Evolutionary conservation across 2,888 invertebrate genomes (phyloP), one percentile per base, ranked within the genome.

Genomic region (Philaethria dido): DNA sequence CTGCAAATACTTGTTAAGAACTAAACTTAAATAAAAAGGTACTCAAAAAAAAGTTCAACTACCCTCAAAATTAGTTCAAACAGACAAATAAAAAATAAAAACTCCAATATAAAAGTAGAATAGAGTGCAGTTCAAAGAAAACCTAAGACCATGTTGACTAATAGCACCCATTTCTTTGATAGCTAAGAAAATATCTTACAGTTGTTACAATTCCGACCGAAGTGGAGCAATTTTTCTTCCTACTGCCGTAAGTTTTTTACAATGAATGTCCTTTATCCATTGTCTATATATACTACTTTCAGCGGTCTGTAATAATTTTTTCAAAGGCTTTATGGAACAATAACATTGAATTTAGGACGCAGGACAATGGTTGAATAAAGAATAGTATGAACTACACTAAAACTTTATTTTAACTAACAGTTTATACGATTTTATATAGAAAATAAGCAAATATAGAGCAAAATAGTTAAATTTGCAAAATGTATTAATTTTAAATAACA

Each of bases 241-340:
- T 20, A 48, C 29, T 48, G 52, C 42, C 61, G 36, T 39, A 25
- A 62, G 42, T 64, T 54, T 60, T 59, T 47, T 59, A 70, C 64
- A 70, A 70, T 68, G 64, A 44, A 55, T 63, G 50, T 64, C 64
- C 61, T 55, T 67, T 62, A 64, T 55, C 57, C 62, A 59, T 67
- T 70, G 33, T 67, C 59, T 69, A 45, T 50, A 29, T 48, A 25
- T 20, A 36, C 33, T 20, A 33, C 22, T 16, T 48, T 29, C 42
- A n/a, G 44, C 44, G 29, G 44, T 60, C 14, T 20, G 33, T 60
- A 47, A 60, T 45, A 18, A 60, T 60, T 60, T 60, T 60, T 45
- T 47, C 60, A 60, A 60, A 60, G 60, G 25, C 25, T 45, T 45
- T 45, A 45, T 18, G 33, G 45, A 33, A 45, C 29, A 44, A 60